phyloP scores from a whole-genome alignment of 37 sponge, comb jelly and placozoan genomes.

The Oopsacas minuta region DNA sequence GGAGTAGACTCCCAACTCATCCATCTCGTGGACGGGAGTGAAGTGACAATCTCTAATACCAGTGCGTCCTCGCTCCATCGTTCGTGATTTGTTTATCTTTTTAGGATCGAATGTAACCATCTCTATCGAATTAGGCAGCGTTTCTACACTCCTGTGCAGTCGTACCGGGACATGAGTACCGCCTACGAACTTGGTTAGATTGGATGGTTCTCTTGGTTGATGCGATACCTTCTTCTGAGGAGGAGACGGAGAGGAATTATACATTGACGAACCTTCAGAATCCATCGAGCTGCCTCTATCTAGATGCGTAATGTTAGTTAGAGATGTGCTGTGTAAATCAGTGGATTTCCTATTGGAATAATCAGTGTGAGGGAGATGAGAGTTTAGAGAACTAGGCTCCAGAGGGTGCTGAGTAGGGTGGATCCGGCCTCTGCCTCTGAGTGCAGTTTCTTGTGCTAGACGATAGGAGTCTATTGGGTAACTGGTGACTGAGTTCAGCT shows the following conservation, averaged over 20 bases:
- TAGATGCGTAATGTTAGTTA: not conserved
- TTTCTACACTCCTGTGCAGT: slow-evolving; percentile 1
- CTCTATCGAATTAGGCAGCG: not conserved
- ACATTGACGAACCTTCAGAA: not conserved
- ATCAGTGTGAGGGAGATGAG: not conserved
- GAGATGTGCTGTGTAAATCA: not conserved
- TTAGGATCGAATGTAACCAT: not conserved
- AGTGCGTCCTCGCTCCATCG: not conserved
- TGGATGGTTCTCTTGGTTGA: not conserved
- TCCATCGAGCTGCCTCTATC: not conserved
- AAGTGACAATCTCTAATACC: not conserved
- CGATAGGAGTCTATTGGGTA: not conserved
- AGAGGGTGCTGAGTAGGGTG: not conserved
- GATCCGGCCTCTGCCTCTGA: not conserved
- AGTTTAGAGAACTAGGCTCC: not conserved
- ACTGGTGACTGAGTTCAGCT: not conserved
- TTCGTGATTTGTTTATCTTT: not conserved
- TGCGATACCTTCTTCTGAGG: not conserved
- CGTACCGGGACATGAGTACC: not conserved
- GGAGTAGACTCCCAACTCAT: not conserved
- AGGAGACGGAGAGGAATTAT: not conserved
- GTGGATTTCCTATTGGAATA: not conserved
- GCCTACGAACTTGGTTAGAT: not conserved
- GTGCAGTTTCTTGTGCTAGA: not conserved
- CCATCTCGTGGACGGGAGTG: not conserved